These are phyloP conservation scores for Chloromyia formosa DNA, from an alignment of 2,888 invertebrate species.

Conservation along the genomic window DNA sequence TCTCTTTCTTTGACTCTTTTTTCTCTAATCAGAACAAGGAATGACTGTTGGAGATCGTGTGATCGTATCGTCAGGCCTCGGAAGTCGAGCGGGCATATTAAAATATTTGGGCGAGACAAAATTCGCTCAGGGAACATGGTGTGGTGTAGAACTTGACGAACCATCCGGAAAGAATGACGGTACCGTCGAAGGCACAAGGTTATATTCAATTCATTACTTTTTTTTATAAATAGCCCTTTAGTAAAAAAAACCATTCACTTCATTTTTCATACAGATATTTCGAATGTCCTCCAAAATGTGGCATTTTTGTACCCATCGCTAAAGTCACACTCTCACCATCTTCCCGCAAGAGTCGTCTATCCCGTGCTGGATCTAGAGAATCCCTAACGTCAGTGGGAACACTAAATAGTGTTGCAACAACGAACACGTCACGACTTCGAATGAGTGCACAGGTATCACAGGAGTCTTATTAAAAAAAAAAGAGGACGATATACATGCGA, in stretches of 20 bases:
- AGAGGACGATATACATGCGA: neutral
- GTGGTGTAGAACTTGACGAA: constrained; percentile 94
- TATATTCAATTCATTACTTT: constrained; percentile 34
- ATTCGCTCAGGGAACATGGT: constrained; percentile 94
- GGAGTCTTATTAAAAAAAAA: neutral
- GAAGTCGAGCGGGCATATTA: constrained; percentile 87
- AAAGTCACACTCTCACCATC: constrained; percentile 90
- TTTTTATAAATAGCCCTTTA: too few relatives aligned
- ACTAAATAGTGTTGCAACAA: constrained; percentile 68
- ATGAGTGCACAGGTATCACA: constrained; percentile 55
- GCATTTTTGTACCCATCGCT: constrained; percentile 90
- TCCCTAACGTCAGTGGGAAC: constrained; percentile 78
- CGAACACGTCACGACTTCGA: constrained; percentile 64
- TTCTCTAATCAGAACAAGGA: constrained; percentile 65
- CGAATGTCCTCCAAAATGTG: constrained; percentile 88
- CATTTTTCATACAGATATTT: constrained; percentile 80
- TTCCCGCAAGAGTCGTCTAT: constrained; percentile 72
- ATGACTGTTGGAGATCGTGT: constrained; percentile 90
- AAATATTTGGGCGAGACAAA: constrained; percentile 87
- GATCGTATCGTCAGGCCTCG: constrained; percentile 85
- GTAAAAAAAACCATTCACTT: neutral
- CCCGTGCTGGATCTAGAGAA: constrained; percentile 83
- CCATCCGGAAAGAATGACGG: constrained; percentile 96
- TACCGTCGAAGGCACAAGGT: constrained; percentile 91
- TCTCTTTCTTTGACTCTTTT: neutral